These are phyloP conservation scores for Ochropleura leucogaster DNA, from an alignment of 2,888 invertebrate species.

Conservation along the genomic window DNA sequence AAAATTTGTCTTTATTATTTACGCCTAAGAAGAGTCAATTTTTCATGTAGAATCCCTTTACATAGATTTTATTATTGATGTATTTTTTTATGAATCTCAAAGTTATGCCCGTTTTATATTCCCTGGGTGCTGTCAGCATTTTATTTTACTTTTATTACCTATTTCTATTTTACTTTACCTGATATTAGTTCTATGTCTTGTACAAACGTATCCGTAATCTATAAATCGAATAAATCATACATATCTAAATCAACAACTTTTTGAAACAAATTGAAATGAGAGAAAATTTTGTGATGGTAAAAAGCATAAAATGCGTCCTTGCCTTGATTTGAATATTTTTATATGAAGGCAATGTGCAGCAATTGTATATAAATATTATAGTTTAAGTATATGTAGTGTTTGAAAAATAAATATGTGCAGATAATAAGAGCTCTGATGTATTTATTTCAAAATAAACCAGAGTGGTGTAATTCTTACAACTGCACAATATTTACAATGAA, in stretches of 20 bases:
- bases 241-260: slow-evolving; percentile 62
- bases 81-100: slow-evolving; percentile 33
- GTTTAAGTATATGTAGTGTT: slow-evolving; percentile 41
- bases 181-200: slow-evolving; percentile 27
- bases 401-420: slow-evolving; percentile 27
- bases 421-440: slow-evolving; percentile 20
- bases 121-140: slow-evolving; percentile 73
- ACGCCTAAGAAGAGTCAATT: slow-evolving; percentile 19
- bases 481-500: slow-evolving; percentile 56
- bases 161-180: slow-evolving; percentile 12
- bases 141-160: slow-evolving; percentile 57
- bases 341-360: slow-evolving; percentile 52
- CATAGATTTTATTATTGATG: slow-evolving; percentile 4
- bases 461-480: slow-evolving; percentile 14
- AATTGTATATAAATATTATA: slow-evolving; percentile 68
- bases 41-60: slow-evolving; percentile 12
- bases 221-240: slow-evolving; percentile 34
- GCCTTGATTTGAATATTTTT: slow-evolving; percentile 70
- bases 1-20: slow-evolving; percentile 28
- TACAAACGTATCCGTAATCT: slow-evolving; percentile 34
- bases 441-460: slow-evolving; percentile 8
- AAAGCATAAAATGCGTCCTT: slow-evolving; percentile 83
- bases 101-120: slow-evolving; percentile 20
- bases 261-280: slow-evolving; percentile 50
- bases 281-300: slow-evolving; percentile 49